phyloP scores from a whole-genome alignment of 2,113 vertebrate genomes.

The Corythaeola cristata region DNA sequence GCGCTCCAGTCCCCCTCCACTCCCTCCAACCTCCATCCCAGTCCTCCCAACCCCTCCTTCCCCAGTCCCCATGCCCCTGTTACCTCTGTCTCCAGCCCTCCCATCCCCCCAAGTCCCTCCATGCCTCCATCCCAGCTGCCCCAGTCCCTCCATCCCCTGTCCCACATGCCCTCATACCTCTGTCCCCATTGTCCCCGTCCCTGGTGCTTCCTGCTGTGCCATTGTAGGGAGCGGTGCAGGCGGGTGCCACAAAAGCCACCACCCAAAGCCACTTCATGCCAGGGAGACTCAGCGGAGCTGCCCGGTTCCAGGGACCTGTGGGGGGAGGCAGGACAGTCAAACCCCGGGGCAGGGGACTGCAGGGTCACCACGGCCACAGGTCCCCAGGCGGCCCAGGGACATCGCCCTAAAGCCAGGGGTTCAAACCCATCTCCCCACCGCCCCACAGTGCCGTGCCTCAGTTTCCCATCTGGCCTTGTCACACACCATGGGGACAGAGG shows the following conservation, averaged over 20 bases:
- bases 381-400: background rate
- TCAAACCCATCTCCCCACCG: fast-evolving
- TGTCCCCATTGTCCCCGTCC: background rate
- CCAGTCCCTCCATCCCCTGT: too few species aligned
- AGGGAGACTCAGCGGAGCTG: background rate
- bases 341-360: background rate
- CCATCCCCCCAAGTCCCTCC: too few species aligned
- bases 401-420: background rate
- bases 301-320: background rate
- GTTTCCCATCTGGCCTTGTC: background rate
- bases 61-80: too few species aligned
- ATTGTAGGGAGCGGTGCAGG: background rate
- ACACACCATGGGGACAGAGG: background rate
- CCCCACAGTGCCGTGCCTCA: background rate
- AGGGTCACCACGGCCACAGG: background rate
- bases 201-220: fast-evolving
- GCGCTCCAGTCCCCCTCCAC: too few species aligned
- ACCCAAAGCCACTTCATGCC: slow-evolving; percentile 53
- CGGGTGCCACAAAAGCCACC: background rate
- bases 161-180: background rate
- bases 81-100: background rate
- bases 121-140: background rate
- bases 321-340: background rate
- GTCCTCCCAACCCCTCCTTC: too few species aligned
- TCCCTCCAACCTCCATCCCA: background rate